Evolutionary conservation across 2,888 invertebrate genomes (phyloP).

Genomic region (Xestia sexstrigata): DNA sequence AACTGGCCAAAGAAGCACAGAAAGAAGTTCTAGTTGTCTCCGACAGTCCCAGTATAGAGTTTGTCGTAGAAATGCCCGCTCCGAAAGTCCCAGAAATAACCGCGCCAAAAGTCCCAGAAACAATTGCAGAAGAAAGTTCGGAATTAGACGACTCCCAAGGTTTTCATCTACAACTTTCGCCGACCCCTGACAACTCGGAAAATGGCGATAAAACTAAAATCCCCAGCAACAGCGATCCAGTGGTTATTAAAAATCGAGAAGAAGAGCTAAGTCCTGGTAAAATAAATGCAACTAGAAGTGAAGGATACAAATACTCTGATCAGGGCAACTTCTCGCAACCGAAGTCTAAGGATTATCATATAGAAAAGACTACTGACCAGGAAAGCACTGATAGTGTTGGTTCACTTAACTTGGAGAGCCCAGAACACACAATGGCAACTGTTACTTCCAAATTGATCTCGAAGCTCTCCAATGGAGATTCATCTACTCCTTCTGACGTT

Average conservation of each 20-base stretch:
- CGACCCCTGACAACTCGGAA: slow-evolving; percentile 72
- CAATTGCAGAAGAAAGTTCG: slow-evolving; percentile 78
- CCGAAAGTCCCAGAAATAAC: slow-evolving; percentile 76
- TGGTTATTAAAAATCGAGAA: slow-evolving; percentile 75
- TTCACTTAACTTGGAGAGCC: slow-evolving; percentile 82
- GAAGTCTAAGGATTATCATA: slow-evolving; percentile 72
- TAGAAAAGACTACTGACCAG: slow-evolving; percentile 83
- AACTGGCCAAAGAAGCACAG: slow-evolving; percentile 63
- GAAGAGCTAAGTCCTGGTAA: slow-evolving; percentile 77
- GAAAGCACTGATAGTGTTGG: slow-evolving; percentile 86
- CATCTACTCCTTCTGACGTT: slow-evolving; percentile 85
- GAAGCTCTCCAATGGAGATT: slow-evolving; percentile 87
- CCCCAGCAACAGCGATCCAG: slow-evolving; percentile 79
- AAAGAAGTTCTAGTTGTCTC: slow-evolving; percentile 64
- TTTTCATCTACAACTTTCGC: slow-evolving; percentile 83
- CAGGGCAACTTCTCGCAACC: slow-evolving; percentile 77
- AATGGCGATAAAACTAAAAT: slow-evolving; percentile 64
- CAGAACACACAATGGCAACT: slow-evolving; percentile 78
- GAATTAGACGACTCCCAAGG: slow-evolving; percentile 86
- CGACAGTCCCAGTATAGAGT: slow-evolving; percentile 77
- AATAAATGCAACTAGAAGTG: slow-evolving; percentile 77
- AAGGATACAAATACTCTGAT: slow-evolving; percentile 80
- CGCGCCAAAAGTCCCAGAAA: slow-evolving; percentile 75
- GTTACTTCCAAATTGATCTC: slow-evolving; percentile 85
- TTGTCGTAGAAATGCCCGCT: slow-evolving; percentile 77